A percentile compares a stretch with the other conserved stretches of the same genome.
Evolutionary conservation across 2,797 vertebrate species (phyloP).

Genomic region (Ciconia nigra): DNA sequence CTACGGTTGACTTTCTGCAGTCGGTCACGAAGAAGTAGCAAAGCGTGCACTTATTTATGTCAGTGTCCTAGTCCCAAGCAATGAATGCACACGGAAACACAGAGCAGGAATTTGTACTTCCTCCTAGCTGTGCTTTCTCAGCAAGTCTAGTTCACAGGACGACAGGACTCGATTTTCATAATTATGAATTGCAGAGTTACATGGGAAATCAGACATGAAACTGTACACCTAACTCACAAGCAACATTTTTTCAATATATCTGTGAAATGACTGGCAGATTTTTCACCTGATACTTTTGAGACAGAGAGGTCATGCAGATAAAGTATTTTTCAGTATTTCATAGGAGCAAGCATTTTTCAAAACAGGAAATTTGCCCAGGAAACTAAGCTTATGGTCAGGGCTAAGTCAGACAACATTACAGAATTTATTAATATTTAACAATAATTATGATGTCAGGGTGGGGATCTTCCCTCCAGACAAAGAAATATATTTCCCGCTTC

Average conservation of each 20-base stretch:
- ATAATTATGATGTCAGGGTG: not conserved
- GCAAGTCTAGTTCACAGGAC: not conserved
- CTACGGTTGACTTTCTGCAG: not conserved
- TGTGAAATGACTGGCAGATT: not conserved
- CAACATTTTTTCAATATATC: not conserved
- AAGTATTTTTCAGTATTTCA: not conserved
- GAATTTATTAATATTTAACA: not conserved
- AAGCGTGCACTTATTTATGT: accelerated
- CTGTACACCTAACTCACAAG: not conserved
- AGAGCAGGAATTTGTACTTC: not conserved
- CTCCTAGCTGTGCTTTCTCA: accelerated
- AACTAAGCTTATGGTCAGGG: not conserved
- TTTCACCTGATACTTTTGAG: not conserved
- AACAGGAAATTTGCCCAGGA: not conserved
- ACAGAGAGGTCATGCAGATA: accelerated
- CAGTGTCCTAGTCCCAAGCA: accelerated
- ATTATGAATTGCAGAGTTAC: not conserved
- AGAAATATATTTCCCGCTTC: not conserved
- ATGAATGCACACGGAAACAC: accelerated
- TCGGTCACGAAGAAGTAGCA: not conserved
- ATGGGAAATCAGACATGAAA: not conserved
- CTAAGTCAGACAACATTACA: not conserved
- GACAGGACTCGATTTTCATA: not conserved
- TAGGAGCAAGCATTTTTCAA: not conserved
- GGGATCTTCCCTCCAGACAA: not conserved